phyloP scores from a whole-genome alignment of 2,797 vertebrate species.

The Fratercula arctica region DNA sequence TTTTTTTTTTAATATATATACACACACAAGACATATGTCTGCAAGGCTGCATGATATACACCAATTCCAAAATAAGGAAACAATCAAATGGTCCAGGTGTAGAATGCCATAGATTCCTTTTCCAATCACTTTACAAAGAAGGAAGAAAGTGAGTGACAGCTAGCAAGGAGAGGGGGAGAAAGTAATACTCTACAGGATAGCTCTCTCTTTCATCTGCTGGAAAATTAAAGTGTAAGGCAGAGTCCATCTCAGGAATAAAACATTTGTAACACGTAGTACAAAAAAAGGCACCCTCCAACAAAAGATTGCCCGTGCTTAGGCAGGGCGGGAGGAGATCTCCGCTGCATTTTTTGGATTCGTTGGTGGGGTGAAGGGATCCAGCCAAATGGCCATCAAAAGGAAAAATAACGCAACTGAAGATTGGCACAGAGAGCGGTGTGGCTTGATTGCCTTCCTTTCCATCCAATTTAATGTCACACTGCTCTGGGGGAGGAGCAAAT shows the following conservation, averaged over 20 bases:
- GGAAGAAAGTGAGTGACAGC: constrained; percentile 60
- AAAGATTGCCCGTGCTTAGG: neutral
- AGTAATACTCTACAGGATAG: constrained; percentile 50
- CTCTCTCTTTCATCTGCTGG: constrained; percentile 61
- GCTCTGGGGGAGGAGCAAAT: neutral
- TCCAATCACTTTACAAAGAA: constrained; percentile 71
- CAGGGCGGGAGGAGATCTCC: constrained; percentile 42
- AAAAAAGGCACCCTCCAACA: constrained; percentile 76
- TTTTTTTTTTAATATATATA: constrained; percentile 80
- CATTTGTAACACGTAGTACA: constrained; percentile 65
- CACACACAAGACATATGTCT: constrained; percentile 84
- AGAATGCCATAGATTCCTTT: constrained; percentile 75
- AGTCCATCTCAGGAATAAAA: constrained; percentile 60
- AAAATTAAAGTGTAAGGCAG: constrained; percentile 63
- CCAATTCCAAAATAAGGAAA: constrained; percentile 82
- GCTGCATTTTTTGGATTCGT: constrained; percentile 27
- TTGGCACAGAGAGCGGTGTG: constrained; percentile 34
- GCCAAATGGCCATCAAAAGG: constrained; percentile 10
- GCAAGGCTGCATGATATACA: constrained; percentile 87
- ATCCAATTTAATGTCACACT: neutral
- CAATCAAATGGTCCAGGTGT: constrained; percentile 84
- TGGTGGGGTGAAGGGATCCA: constrained; percentile 42
- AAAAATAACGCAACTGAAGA: constrained; percentile 2
- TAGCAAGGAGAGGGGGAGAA: constrained; percentile 64
- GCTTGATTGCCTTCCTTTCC: neutral